These are phyloP conservation scores for Echinarachnius parma DNA, from an alignment of 53 echinoderm and acorn worm genomes.

Conservation along the genomic window DNA sequence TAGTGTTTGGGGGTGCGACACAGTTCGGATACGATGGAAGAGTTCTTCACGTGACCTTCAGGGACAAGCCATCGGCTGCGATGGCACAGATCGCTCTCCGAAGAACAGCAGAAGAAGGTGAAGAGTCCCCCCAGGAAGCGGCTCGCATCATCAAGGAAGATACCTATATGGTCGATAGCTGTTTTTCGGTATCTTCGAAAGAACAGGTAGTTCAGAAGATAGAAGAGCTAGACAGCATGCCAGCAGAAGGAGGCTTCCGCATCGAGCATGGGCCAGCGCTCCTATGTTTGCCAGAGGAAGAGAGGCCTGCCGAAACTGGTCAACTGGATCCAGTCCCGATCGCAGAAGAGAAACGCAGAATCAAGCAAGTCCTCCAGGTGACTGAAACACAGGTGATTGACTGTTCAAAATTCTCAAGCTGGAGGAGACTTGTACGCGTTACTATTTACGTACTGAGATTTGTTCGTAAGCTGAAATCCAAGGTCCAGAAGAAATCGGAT, in stretches of 20 bases:
- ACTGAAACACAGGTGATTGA: conserved; percentile 27
- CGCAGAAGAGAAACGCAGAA: conserved; percentile 45
- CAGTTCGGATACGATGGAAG: background rate
- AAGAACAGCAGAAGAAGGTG: conserved; percentile 8
- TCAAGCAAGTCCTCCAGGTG: conserved; percentile 22
- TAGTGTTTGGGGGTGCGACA: conserved; percentile 42
- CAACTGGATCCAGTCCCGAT: conserved; percentile 17
- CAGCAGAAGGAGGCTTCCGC: background rate
- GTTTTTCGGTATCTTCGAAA: no score
- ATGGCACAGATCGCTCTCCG: conserved; percentile 11
- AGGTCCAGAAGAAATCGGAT: background rate
- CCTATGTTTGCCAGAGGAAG: conserved; percentile 34
- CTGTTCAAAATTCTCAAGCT: conserved; percentile 37
- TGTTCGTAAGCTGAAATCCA: conserved; percentile 38
- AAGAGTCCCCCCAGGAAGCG: no score
- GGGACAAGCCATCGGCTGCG: conserved; percentile 12
- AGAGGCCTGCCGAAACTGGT: conserved; percentile 29
- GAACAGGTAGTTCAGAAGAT: no score
- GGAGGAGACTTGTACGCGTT: conserved; percentile 46
- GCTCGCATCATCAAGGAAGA: no score
- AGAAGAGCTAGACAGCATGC: background rate
- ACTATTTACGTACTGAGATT: conserved; percentile 51
- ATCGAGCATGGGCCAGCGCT: conserved; percentile 45
- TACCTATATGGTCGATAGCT: no score
- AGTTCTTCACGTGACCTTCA: conserved; percentile 38